These are phyloP conservation scores for Atrichornis clamosus DNA, from an alignment of 2,113 vertebrate species.

Conservation along the genomic window DNA sequence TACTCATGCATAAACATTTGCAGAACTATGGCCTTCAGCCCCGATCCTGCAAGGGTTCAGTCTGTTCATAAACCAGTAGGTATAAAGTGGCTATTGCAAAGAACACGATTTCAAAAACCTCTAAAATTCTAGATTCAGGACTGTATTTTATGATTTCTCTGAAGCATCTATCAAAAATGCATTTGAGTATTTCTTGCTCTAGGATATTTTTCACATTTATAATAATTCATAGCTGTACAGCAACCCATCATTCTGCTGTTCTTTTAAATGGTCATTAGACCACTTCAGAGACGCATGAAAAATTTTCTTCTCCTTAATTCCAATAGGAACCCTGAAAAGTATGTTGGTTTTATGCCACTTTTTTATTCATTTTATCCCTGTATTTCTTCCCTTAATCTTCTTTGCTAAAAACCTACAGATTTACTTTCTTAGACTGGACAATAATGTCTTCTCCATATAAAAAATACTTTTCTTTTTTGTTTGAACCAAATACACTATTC, in stretches of 20 bases:
- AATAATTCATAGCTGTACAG: neutral
- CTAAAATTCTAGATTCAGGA: neutral
- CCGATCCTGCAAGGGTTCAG: neutral
- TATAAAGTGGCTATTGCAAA: neutral
- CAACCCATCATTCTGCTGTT: neutral
- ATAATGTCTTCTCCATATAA: neutral
- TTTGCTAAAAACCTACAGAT: neutral
- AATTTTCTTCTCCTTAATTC: neutral
- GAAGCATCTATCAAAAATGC: neutral
- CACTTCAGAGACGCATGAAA: neutral
- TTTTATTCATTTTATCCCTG: neutral
- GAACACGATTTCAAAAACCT: neutral
- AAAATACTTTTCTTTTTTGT: neutral
- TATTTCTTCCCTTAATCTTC: neutral
- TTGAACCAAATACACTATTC: neutral
- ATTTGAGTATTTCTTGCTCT: neutral
- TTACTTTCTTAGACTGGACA: neutral
- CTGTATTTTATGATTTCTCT: neutral
- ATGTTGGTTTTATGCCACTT: neutral
- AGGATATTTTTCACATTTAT: neutral
- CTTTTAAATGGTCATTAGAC: neutral
- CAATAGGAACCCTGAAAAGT: neutral
- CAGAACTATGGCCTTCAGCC: constrained; percentile 1
- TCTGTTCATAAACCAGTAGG: neutral
- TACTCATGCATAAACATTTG: constrained; percentile 12